phyloP scores from a whole-genome alignment of 2,888 invertebrate genomes.

The Creontiades dilutus region DNA sequence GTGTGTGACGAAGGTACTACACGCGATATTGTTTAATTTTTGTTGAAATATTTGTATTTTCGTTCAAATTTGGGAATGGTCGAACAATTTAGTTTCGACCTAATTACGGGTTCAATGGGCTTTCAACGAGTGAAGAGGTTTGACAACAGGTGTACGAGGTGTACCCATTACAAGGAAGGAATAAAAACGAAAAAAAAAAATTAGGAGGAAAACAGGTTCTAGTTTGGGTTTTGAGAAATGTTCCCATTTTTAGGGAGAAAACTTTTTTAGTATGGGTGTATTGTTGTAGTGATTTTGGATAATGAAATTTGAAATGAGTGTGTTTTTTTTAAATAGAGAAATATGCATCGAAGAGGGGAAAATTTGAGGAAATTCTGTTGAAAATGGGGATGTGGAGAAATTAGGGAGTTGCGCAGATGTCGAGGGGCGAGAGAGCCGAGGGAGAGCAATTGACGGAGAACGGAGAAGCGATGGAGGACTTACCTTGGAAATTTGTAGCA shows the following conservation, averaged over 20 bases:
- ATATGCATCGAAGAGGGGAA: not conserved
- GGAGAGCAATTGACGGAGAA: not conserved
- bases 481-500: slow-evolving; percentile 57
- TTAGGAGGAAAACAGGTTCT: not conserved
- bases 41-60: too few species aligned
- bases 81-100: too few species aligned
- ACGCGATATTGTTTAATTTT: too few species aligned
- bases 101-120: not conserved
- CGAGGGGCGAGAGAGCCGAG: not conserved
- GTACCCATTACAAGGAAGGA: not conserved
- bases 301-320: not conserved
- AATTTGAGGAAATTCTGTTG: not conserved
- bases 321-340: not conserved
- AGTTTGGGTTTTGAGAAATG: not conserved
- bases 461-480: slow-evolving; percentile 6
- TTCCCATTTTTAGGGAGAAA: not conserved
- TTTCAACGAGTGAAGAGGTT: not conserved
- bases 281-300: not conserved
- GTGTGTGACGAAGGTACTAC: too few species aligned
- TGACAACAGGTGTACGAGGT: slow-evolving; percentile 22
- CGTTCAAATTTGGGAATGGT: too few species aligned
- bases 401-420: slow-evolving; percentile 5
- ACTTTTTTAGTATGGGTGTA: not conserved
- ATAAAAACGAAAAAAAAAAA: not conserved
- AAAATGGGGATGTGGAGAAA: not conserved